Conservation (phyloP, 2,888 invertebrate species). For the Gastrophysa polygoni region DNA sequence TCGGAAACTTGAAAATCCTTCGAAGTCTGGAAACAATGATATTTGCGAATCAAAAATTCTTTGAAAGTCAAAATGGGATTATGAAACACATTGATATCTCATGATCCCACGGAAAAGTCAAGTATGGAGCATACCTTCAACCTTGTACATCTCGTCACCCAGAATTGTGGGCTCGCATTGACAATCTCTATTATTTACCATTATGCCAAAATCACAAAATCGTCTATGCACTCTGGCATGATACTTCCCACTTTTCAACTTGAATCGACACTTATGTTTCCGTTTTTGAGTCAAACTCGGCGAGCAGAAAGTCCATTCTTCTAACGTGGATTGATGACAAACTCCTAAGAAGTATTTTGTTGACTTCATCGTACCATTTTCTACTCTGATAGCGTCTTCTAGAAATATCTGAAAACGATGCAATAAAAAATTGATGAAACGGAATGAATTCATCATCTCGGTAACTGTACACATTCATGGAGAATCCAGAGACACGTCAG, state of each 20-base stretch:
- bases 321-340: slow-evolving; percentile 54
- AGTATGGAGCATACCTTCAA: slow-evolving; percentile 47
- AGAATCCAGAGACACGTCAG: too few relatives aligned
- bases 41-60: too few relatives aligned
- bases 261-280: slow-evolving; percentile 53
- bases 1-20: too few relatives aligned
- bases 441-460: not conserved
- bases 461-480: too few relatives aligned
- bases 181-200: slow-evolving; percentile 44
- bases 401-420: slow-evolving; percentile 55
- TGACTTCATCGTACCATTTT: slow-evolving; percentile 10
- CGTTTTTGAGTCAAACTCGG: slow-evolving; percentile 47
- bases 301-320: slow-evolving; percentile 57
- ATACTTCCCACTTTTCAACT: slow-evolving; percentile 42
- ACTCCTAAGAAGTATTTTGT: slow-evolving; percentile 57
- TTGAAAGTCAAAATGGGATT: too few relatives aligned
- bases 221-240: slow-evolving; percentile 55
- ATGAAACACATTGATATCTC: too few relatives aligned
- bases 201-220: slow-evolving; percentile 57
- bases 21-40: too few relatives aligned
- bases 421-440: not conserved
- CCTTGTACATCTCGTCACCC: slow-evolving; percentile 50
- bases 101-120: not conserved
- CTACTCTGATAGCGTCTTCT: slow-evolving; percentile 40
- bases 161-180: slow-evolving; percentile 42